Evolutionary conservation across 2,888 invertebrate genomes (phyloP).

Genomic region (Apamea monoglypha): DNA sequence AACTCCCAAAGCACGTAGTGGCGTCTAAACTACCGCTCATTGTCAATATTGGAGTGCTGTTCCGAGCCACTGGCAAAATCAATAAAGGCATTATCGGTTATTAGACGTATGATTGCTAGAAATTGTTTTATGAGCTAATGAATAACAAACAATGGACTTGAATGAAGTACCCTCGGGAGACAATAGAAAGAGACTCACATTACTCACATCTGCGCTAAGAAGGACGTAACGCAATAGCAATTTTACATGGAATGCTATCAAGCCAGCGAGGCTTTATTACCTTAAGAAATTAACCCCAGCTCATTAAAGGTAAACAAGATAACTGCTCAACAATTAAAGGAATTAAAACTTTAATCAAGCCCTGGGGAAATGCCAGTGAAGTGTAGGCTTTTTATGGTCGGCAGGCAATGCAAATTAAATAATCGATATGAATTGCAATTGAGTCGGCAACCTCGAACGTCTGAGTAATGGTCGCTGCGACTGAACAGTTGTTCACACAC

Average conservation of each 20-base stretch:
- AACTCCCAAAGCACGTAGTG: constrained; percentile 85
- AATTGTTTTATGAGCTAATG: constrained; percentile 81
- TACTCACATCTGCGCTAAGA: constrained; percentile 32
- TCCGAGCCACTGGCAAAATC: constrained; percentile 86
- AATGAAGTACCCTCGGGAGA: constrained; percentile 53
- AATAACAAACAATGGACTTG: constrained; percentile 73
- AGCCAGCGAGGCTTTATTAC: constrained; percentile 26
- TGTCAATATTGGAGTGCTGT: constrained; percentile 88
- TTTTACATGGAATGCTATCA: constrained; percentile 49
- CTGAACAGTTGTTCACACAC: constrained; percentile 80
- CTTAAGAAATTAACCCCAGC: constrained; percentile 50
- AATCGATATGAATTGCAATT: constrained; percentile 76
- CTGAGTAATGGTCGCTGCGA: constrained; percentile 79
- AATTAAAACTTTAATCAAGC: constrained; percentile 61
- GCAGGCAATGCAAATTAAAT: constrained; percentile 74
- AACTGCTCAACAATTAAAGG: constrained; percentile 40
- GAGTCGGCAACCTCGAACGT: constrained; percentile 79
- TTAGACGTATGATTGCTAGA: constrained; percentile 81
- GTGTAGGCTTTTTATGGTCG: constrained; percentile 45
- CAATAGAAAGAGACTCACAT: constrained; percentile 42
- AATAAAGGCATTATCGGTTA: constrained; percentile 86
- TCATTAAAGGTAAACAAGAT: constrained; percentile 60
- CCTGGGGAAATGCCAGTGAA: constrained; percentile 42
- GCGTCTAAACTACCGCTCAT: constrained; percentile 90
- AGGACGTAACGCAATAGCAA: constrained; percentile 36